Evolutionary conservation across 2,888 invertebrate genomes (phyloP).

Genomic region (Acrobasis repandana): DNA sequence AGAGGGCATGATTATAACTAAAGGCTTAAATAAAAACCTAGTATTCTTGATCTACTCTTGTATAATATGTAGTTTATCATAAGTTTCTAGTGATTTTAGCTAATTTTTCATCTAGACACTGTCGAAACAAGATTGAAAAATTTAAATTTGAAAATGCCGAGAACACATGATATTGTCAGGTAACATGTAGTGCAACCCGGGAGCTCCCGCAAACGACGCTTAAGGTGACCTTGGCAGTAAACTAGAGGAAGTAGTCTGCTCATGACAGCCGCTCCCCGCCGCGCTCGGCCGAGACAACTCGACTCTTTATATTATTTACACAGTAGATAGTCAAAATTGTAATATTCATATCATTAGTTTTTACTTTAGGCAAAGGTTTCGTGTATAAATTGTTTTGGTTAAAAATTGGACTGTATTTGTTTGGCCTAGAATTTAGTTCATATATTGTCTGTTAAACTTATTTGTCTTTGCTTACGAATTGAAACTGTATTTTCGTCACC

Average conservation of each 20-base stretch:
- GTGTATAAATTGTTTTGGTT: slow-evolving; percentile 59
- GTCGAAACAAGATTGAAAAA: slow-evolving; percentile 52
- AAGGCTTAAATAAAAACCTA: slow-evolving; percentile 46
- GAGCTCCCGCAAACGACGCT: slow-evolving; percentile 58
- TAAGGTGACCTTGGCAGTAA: slow-evolving; percentile 54
- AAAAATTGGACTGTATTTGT: slow-evolving; percentile 59
- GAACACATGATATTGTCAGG: slow-evolving; percentile 53
- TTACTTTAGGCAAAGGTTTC: slow-evolving; percentile 76
- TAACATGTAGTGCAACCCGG: slow-evolving; percentile 53
- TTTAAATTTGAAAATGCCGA: slow-evolving; percentile 39
- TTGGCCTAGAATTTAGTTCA: slow-evolving; percentile 67
- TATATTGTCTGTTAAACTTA: slow-evolving; percentile 47
- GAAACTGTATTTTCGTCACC: slow-evolving; percentile 26
- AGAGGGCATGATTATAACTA: slow-evolving; percentile 58
- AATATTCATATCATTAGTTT: slow-evolving; percentile 82
- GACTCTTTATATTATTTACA: slow-evolving; percentile 58
- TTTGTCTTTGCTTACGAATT: slow-evolving; percentile 38
- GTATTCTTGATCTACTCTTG: slow-evolving; percentile 72
- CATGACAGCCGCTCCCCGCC: slow-evolving; percentile 45
- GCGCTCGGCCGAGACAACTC: slow-evolving; percentile 43
- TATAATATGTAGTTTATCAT: slow-evolving; percentile 71
- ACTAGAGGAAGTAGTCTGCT: slow-evolving; percentile 46
- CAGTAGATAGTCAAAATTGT: slow-evolving; percentile 80
- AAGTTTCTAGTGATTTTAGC: slow-evolving; percentile 69
- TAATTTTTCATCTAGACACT: slow-evolving; percentile 63